Base-by-base conservation (phyloP, 2,888 invertebrate genomes). In the Acronicta leporina region DNA sequence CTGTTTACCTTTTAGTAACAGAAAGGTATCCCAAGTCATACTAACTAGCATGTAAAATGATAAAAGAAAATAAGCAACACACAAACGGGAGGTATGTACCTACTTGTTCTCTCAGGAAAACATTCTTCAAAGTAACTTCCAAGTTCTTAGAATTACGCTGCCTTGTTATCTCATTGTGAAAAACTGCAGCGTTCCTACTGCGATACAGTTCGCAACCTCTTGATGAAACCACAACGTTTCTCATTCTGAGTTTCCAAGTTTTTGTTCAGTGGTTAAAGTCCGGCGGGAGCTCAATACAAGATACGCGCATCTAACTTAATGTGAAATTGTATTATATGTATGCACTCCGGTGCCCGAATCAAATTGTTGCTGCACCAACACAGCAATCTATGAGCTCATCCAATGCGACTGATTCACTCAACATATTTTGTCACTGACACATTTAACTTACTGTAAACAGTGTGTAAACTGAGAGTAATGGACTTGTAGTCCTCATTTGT, bases 201-300 rank as follows among this genome's bases (percentile, higher is more conserved):
- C 66, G 42, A 60, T 65, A 69, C 66, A 53, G 52, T 8, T 56
- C 44, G 51, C 55, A 43, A 56, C 49, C 48, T 47, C 43, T 45
- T 56, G 66, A 71, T 56, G 52, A 71, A 65, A 60, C 71, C 50
- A 54, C 38, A 57, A 50, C 58, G 47, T 54, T 64, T 58, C 63
- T 59, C 56, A 63, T 57, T 61, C 30, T n/a, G 47, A 48, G 49
- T 58, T 54, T 11, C 9, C 20, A 44, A 61, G 57, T 64, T 68
- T 70, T 61, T 55, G 53, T 47, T 56, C 51, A 35, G 50, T 11
- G 40, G 52, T 54, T 72, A 57, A 58, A 64, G 45, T 68, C 58
- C 47, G 27, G 11, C 48, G 54, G 45, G 63, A 65, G 42, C 49
- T 56, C 44, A 41, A 44, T 63, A 56, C 44, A 42, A 50, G 54